Percentiles rank a stretch among this genome's conserved stretches.
Evolutionary conservation across 2,888 invertebrate species (phyloP).

Genomic region (Hartigia nigra): DNA sequence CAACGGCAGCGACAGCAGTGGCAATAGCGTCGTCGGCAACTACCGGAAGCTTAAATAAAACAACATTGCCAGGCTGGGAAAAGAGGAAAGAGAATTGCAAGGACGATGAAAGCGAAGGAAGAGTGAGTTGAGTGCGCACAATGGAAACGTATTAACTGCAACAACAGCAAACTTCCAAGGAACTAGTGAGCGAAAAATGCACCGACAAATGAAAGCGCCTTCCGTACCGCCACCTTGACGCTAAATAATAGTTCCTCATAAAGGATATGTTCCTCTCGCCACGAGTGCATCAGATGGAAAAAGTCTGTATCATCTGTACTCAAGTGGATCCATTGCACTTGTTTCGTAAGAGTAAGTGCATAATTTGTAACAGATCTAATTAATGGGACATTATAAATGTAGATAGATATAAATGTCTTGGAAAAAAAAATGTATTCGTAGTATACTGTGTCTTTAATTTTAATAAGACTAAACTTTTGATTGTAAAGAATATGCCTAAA

Average conservation of each 20-base stretch:
- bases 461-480: neutral
- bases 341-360: neutral
- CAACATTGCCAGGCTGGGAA: constrained; percentile 14
- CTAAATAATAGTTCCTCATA: constrained; percentile 21
- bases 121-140: constrained; percentile 24
- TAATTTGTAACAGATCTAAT: neutral
- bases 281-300: neutral
- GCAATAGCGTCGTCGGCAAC: neutral
- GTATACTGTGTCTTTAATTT: neutral
- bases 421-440: neutral
- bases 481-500: neutral
- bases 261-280: neutral
- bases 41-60: constrained; percentile 28
- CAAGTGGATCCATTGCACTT: neutral
- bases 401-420: neutral
- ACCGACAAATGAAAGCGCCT: constrained; percentile 14
- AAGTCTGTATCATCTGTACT: neutral
- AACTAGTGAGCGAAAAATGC: constrained; percentile 21
- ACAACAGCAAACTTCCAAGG: constrained; percentile 25
- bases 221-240: neutral
- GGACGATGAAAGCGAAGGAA: constrained; percentile 6
- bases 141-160: constrained; percentile 35
- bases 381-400: neutral
- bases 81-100: constrained; percentile 5
- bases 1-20: constrained; percentile 1